Evolutionary conservation across 1,140 invertebrate genomes (phyloP).

Genomic region (Zaprionus tsacasi): DNA sequence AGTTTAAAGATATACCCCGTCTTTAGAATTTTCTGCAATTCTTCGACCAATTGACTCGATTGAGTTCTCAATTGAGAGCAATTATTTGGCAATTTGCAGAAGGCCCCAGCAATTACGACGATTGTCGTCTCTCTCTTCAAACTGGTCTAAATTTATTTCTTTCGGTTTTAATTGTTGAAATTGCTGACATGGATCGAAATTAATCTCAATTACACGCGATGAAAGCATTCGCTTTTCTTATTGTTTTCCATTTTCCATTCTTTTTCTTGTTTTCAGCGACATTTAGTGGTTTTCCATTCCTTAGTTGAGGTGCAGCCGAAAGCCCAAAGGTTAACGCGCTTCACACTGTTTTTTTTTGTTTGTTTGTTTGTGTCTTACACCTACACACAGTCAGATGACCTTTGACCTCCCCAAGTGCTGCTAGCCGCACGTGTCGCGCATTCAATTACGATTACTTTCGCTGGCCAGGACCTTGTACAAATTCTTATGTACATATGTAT

Average conservation of each 20-base stretch:
- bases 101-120: neutral
- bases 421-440: slow-evolving; percentile 20
- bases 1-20: no score
- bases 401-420: slow-evolving; percentile 15
- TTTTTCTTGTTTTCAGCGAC: neutral
- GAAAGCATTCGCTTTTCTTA: slow-evolving; percentile 30
- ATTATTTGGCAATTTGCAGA: slow-evolving; percentile 4
- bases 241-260: neutral
- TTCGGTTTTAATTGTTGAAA: slow-evolving; percentile 49
- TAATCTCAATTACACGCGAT: slow-evolving; percentile 64
- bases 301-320: neutral
- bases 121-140: neutral
- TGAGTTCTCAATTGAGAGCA: slow-evolving; percentile 14
- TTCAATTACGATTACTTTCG: slow-evolving; percentile 16
- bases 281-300: slow-evolving; percentile 18
- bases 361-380: neutral
- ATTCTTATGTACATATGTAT: neutral
- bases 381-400: slow-evolving; percentile 11
- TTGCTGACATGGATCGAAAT: slow-evolving; percentile 37
- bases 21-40: neutral
- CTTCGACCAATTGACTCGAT: neutral
- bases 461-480: neutral
- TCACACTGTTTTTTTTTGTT: slow-evolving; percentile 1
- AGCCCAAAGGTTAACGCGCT: slow-evolving; percentile 27
- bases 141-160: slow-evolving; percentile 24